These are phyloP conservation scores for Xestia xanthographa DNA, from an alignment of 2,888 invertebrate species.

Conservation along the genomic window DNA sequence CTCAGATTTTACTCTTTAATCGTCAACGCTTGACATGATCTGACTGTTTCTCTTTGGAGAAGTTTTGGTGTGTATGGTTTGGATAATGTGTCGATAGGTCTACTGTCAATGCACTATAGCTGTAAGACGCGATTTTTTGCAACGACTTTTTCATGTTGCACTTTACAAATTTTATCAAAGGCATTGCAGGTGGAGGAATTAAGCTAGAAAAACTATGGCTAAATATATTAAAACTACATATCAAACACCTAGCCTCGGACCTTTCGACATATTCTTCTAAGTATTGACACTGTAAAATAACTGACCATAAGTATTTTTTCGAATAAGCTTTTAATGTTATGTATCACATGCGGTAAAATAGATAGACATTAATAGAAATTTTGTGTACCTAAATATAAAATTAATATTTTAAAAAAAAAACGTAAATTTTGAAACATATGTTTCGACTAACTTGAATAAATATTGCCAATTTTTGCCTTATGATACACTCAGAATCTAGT, in stretches of 20 bases:
- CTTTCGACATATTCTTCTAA: conserved; percentile 34
- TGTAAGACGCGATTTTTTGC: background rate
- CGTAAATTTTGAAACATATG: conserved; percentile 39
- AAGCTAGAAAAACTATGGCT: background rate
- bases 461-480: conserved; percentile 68
- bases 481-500: conserved; percentile 47
- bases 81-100: conserved; percentile 33
- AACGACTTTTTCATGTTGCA: background rate
- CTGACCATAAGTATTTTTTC: conserved; percentile 40
- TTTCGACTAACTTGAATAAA: conserved; percentile 49
- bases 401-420: conserved; percentile 37
- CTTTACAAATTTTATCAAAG: background rate
- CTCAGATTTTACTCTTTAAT: conserved; percentile 70
- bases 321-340: conserved; percentile 53
- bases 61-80: conserved; percentile 13
- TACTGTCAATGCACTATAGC: background rate
- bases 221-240: conserved; percentile 40
- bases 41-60: conserved; percentile 26
- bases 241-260: background rate
- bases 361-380: conserved; percentile 28
- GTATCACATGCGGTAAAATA: conserved; percentile 30
- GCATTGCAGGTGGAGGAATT: too few relatives aligned
- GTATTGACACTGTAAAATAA: conserved; percentile 21
- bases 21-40: conserved; percentile 59
- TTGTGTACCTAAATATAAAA: conserved; percentile 46